Base-by-base conservation (phyloP, 2,113 vertebrate genomes). In the Thinocorus orbignyianus region DNA sequence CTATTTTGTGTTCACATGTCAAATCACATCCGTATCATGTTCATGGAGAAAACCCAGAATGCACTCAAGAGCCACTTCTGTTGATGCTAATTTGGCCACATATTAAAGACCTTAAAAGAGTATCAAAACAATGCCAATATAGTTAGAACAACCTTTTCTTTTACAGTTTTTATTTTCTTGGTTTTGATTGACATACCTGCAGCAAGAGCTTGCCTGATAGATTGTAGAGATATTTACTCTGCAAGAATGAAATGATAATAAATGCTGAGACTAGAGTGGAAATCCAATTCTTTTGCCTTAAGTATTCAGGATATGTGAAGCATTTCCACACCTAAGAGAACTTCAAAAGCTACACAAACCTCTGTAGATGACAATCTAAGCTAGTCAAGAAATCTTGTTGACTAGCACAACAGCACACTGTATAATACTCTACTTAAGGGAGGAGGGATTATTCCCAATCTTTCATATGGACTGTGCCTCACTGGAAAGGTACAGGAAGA, bases 241-340 rank as follows among this genome's bases (percentile, higher is more conserved):
- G 14, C 14, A 65, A 95, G 44, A 87, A 37, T 28, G 46, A 90
- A 85, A 57, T 71, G 6, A 42, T 72, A 72, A 80, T 52, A 94
- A 89, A 87, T 85, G 55, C 46, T 66, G 58, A 89, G 41, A 83
- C 33, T 10, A 48, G 28, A 87, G 57, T 31, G 20, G 44, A 84
- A 95, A 73, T 60, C 5, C 28, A 48, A 16, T 65, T 41, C 44
- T 93, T 93, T 81, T 84, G 82, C 64, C 37, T 92, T 91, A 76
- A 72, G 33, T 37, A 89, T 86, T 66, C 66, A 87, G 49, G 37
- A 28, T 81, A 78, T 23, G 33, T 46, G 81, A 95, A 91, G 26
- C 30, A 86, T 95, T 96, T 95, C 57, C 81, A 92, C 57, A 84
- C 69, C 81, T 89, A 79, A 94, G 85, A 91, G 77, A 92, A 93